These are phyloP conservation scores for Colistium nudipinnis DNA, from an alignment of 2,113 vertebrate genomes.

Conservation along the genomic window DNA sequence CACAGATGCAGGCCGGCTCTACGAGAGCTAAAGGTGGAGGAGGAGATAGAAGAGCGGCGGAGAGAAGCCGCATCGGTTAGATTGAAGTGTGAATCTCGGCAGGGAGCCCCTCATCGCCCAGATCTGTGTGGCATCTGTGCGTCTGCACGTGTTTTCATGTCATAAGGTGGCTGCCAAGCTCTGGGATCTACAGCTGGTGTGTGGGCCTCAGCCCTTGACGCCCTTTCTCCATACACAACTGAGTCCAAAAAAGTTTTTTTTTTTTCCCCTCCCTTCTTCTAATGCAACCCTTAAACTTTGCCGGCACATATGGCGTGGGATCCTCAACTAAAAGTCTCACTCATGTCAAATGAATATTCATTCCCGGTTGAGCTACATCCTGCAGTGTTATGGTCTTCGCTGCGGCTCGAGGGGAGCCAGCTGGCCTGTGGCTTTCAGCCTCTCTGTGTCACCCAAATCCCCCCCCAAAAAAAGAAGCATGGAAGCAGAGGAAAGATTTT, in stretches of 20 bases:
- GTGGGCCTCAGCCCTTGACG: conserved; percentile 57
- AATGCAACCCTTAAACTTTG: conserved; percentile 28
- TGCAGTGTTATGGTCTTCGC: conserved; percentile 40
- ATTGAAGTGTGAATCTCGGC: conserved; percentile 71
- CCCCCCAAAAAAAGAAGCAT: conserved; percentile 18
- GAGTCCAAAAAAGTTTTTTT: conserved; percentile 44
- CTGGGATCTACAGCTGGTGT: conserved; percentile 61
- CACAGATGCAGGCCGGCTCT: conserved; percentile 45
- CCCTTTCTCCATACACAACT: conserved; percentile 28
- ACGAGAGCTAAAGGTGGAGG: conserved; percentile 67
- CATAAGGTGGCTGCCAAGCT: conserved; percentile 47
- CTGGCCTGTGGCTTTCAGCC: conserved; percentile 49
- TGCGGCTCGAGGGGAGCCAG: conserved; percentile 50
- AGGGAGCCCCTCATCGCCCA: conserved; percentile 62
- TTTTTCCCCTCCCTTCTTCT: neutral
- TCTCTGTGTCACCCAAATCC: conserved; percentile 39
- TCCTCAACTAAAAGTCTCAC: conserved; percentile 30
- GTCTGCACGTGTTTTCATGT: conserved; percentile 49
- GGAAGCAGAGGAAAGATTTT: conserved; percentile 34
- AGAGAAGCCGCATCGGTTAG: conserved; percentile 46
- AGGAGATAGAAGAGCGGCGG: conserved; percentile 49
- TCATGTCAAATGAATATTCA: conserved; percentile 35
- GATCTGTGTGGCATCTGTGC: conserved; percentile 45
- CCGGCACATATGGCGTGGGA: conserved; percentile 2
- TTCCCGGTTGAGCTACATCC: conserved; percentile 25